Base-by-base conservation (phyloP, 2,888 invertebrate species). In the Seira musarum region DNA sequence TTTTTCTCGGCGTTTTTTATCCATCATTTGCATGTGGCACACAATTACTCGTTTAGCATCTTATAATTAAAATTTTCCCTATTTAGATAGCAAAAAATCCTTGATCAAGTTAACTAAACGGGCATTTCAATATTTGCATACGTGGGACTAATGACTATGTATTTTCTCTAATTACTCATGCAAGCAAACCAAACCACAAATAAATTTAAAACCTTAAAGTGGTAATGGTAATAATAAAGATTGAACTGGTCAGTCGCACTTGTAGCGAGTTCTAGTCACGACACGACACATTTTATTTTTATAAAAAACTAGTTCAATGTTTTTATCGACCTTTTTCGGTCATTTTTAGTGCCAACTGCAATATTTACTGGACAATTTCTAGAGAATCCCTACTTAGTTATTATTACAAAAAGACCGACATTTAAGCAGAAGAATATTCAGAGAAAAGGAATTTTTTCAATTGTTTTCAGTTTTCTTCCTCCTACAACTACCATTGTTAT, bases 401-500 rank as follows among this genome's bases (percentile, higher is more conserved):
- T 49, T 49, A 49, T n/a, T n/a, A n/a, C n/a, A n/a, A n/a, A n/a
- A 3, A 13, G 13, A 3, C 49, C 49, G 49, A 49, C 49, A n/a
- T n/a, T n/a, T n/a, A n/a, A 49, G 49, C 30, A 30, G 30, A 49
- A n/a, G 15, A 49, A 49, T n/a, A 49, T 49, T 49, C 49, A 2
- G 17, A 49, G 49, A 49, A 30, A 5, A 30, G 30, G 30, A 5
- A 30, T 2, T 2, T n/a, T 8, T 49, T 49, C 15, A n/a, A 13
- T 49, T 3, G 15, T 49, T 3, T 49, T 49, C 17, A 2, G 2
- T 49, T 8, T 15, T 15, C 49, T 13, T n/a, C 49, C 49, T 49
- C 49, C 49, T 49, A 49, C 49, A n/a, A n/a, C n/a, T n/a, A 49
- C 49, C 49, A 49, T 49, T n/a, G n/a, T n/a, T n/a, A n/a, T n/a